Evolutionary conservation across 2,113 vertebrate species (phyloP), one percentile per base, ranked within the genome.

Genomic region (Odocoileus hemionus): DNA sequence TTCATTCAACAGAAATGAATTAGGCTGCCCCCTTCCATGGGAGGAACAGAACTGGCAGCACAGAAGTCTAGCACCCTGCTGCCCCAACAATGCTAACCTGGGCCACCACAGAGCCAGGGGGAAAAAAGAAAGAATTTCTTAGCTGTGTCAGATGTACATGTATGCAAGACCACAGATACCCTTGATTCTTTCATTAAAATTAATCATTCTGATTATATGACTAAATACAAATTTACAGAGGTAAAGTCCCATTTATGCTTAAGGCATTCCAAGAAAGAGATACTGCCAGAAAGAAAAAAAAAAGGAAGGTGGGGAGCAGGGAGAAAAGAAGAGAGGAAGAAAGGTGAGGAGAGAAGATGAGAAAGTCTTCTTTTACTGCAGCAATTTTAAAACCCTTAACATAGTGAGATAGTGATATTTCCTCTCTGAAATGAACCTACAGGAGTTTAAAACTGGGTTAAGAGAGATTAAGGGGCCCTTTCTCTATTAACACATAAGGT

Each of bases 171-270:
- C 54, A 15, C 3, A 67, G 45, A 64, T 30, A 30, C 5, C 55
- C 8, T 47, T 30, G 23, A 91, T 74, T 36, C n/a, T 74, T 85
- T 82, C 33, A 33, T 89, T 83, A 58, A 84, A 92, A 96, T 84
- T 26, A 93, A 43, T 84, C 58, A 33, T 54, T 30, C 79, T 82
- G 26, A 67, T 9, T 76, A 5, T 25, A 50, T 50, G 23, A 76
- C 33, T 94, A 88, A 85, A 30, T 28, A 82, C 3, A 52, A 33
- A 55, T 17, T 90, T 78, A 10, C 21, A 85, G 43, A 39, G 33
- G 10, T 64, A 78, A 94, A 43, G 47, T 91, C 12, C 17, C 26
- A 47, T 39, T 58, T 80, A 55, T 39, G 13, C 10, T n/a, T 36
- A 61, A 7, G 8, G 8, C 4, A 39, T 58, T 60, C 14, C 39